Evolutionary conservation across 2,888 invertebrate genomes (phyloP).

Genomic region (Athalia rosae): DNA sequence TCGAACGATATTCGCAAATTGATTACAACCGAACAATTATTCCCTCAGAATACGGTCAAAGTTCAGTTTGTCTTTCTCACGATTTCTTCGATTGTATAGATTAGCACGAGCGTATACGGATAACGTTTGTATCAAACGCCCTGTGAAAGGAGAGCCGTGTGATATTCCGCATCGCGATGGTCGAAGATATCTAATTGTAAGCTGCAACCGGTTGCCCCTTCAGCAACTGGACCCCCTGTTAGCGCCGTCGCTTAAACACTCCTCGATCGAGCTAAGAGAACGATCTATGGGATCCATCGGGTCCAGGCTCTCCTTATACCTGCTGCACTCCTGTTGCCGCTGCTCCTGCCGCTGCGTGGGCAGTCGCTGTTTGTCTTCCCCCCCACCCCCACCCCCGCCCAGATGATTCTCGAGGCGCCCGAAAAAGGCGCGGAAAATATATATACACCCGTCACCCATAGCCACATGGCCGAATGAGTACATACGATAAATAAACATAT

Average conservation of each 20-base stretch:
- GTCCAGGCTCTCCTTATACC: conserved; percentile 17
- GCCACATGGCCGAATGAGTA: too few species aligned
- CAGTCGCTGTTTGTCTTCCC: conserved; percentile 42
- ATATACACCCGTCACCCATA: too few species aligned
- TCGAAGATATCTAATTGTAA: neutral
- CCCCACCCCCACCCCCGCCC: too few species aligned
- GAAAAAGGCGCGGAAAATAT: too few species aligned
- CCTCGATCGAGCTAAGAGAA: conserved; percentile 28
- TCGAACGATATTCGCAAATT: neutral
- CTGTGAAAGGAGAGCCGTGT: neutral
- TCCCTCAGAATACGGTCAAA: too few species aligned
- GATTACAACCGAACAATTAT: too few species aligned
- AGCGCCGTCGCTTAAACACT: conserved; percentile 42
- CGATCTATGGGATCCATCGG: conserved; percentile 44
- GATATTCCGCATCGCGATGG: neutral
- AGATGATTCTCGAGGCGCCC: too few species aligned
- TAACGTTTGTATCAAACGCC: neutral
- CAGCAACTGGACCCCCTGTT: conserved; percentile 30
- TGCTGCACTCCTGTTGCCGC: neutral
- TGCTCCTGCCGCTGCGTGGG: conserved; percentile 30
- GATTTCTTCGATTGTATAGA: conserved; percentile 3
- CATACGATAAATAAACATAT: too few species aligned
- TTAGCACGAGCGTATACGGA: neutral
- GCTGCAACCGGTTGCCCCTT: conserved; percentile 20
- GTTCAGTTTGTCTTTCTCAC: too few species aligned